Evolutionary conservation across 2,113 vertebrate species (phyloP), one percentile per base, ranked within the genome.

Genomic region (Fukomys damarensis): DNA sequence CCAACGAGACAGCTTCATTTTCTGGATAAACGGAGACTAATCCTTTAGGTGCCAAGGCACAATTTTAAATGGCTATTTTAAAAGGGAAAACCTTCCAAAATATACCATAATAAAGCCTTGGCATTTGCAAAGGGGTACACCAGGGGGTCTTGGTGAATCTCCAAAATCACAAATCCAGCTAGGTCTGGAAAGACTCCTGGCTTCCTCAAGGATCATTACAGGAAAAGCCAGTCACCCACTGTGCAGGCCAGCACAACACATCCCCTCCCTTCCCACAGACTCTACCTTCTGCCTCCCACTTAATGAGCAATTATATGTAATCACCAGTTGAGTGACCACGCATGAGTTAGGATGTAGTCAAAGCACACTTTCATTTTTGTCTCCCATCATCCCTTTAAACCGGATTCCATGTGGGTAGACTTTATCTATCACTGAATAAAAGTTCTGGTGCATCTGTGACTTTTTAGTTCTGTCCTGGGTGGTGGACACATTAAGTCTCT

Each of bases 1-100:
- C 95, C 88, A 94, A 65, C 7, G 66, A 97, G 81, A 79, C 65
- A 61, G 88, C 89, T 97, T 95, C 89, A 91, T 95, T 97, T 97
- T 97, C 91, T 93, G 89, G 79, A 95, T 94, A 98, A 96, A 96
- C 86, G 94, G 93, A 96, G 91, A 77, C 93, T 97, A 96, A 97
- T 96, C 82, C 86, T 91, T 74, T 43, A 97, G 95, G 86, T 97
- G 91, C 93, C 96, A 95, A 96, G 72, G 76, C 76, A 91, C 82
- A 76, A 93, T 95, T 97, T 97, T 98, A 97, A 93, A 56, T 93
- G 84, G 90, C 46, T 86, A 32, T 79, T 95, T 96, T 96, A 82
- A 85, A 94, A 61, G 59, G 88, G 88, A 91, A 97, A 95, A 58
- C 66, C 66, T 98, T 95, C 93, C 89, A 94, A 93, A 96, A 92